Base-by-base conservation (phyloP, 2,797 vertebrate genomes). In the Miichthys miiuy region DNA sequence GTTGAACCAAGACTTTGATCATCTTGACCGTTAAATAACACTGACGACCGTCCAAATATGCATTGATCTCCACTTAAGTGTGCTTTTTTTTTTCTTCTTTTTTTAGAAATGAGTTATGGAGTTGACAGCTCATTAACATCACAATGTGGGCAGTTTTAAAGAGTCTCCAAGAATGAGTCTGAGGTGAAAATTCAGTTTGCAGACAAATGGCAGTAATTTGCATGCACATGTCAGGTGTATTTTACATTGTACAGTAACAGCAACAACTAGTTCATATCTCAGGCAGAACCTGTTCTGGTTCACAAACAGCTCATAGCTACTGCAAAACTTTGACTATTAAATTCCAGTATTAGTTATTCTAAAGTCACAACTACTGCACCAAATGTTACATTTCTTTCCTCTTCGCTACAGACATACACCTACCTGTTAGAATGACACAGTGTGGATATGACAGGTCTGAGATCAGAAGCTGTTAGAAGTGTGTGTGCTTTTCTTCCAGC, bases 121-220 rank as follows among this genome's bases (percentile, higher is more conserved):
- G 67, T 66, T 85, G 84, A 85, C 86, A 76, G 80, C 72, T 86
- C 63, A 87, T 91, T 91, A 88, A 63, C 86, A 90, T 91, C 3
- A 90, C 55, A 90, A 86, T 86, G 38, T 44, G 3, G 50, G 13
- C 51, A 73, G 23, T n/a, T 47, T 54, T 41, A 76, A 23, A 73
- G 47, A 11, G 3, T 57, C 21, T 77, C 27, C 20, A 51, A 66
- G 61, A 72, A 46, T 62, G 34, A 38, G 34, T 38, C 34, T 14
- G 42, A 68, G 72, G 46, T 47, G 16, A 75, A 68, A 63, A 38
- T 11, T 11, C 2, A n/a, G 21, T 55, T 13, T 58, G 6, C 20
- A 21, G 10, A 65, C 0, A 52, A 48, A 30, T 1, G 30, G 2
- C 4, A 18, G 16, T 41, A 25, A 65, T 20, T 10, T 18, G 9